phyloP scores from a whole-genome alignment of 2,888 invertebrate genomes.

The Hyalella azteca region DNA sequence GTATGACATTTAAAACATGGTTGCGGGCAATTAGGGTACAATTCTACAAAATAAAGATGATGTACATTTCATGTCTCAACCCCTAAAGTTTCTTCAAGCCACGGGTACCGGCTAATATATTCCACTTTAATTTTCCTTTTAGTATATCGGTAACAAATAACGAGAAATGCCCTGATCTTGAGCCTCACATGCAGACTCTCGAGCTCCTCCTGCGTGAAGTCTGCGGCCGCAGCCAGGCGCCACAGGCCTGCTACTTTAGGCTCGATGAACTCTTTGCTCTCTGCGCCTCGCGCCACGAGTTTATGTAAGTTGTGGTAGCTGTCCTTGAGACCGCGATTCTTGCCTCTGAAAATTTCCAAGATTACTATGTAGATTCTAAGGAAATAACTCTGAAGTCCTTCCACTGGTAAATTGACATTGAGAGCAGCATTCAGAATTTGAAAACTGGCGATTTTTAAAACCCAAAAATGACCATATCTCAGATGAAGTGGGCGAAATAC shows the following conservation, averaged over 20 bases:
- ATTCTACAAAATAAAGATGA: no score
- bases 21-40: no score
- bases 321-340: conserved; percentile 77
- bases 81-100: not conserved
- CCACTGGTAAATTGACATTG: no score
- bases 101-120: not conserved
- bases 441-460: no score
- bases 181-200: conserved; percentile 78
- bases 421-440: no score
- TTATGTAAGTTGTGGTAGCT: conserved; percentile 79
- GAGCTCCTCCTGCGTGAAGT: conserved; percentile 82
- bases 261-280: conserved; percentile 85
- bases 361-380: no score
- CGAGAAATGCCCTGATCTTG: not conserved
- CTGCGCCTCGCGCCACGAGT: conserved; percentile 77
- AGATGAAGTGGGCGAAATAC: no score
- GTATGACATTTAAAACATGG: no score
- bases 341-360: conserved; percentile 70
- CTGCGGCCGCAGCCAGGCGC: conserved; percentile 78
- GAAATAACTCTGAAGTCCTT: no score
- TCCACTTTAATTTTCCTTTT: not conserved
- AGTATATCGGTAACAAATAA: not conserved
- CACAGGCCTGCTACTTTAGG: conserved; percentile 89
- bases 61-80: not conserved
- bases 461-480: no score